Base-by-base conservation (phyloP, 1,140 invertebrate genomes). In the Drosophila nikananu region DNA sequence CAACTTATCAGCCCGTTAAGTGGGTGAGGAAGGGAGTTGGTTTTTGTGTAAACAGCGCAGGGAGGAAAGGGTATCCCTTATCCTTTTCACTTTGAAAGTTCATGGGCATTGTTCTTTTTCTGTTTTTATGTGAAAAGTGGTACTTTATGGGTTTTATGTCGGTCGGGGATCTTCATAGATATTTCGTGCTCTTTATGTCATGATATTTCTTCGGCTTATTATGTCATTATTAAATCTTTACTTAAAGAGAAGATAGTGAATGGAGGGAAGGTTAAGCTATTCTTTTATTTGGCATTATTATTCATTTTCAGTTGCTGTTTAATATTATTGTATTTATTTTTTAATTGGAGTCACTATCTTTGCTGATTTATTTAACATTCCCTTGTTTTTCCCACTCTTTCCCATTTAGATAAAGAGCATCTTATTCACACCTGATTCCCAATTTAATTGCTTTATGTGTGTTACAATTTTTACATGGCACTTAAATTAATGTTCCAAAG, bases 1-100 rank as follows among this genome's bases (percentile, higher is more conserved):
- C 72, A 76, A 76, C 72, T 76, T 76, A 76, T 57, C 60, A 66
- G 73, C 9, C 27, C 30, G 25, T 76, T 59, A 48, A 61, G 55
- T 23, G 51, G 12, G 19, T 3, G 6, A 46, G 21, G 46, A 25
- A 32, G 68, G 30, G 46, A 19, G 65, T 32, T 35, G 32, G 37
- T n/a, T 48, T 39, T 39, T 57, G 54, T 57, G 23, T n/a, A n/a
- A 46, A 51, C 30, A n/a, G 17, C 5, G 17, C 10, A n/a, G 2
- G 27, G 30, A n/a, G 2, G 12, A 37, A 42, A 51, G 60, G 23
- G 48, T 21, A 54, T 49, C 48, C 48, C 8, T 49, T 49, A 49
- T 35, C 32, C 52, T 35, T 55, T 55, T 37, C 17, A 15, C 52
- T 55, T 37, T 57, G 9, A 57, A 57, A 57, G 54, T 57, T 57